These are phyloP conservation scores for Bos indicus DNA, from an alignment of 2,113 vertebrate species.

Conservation along the genomic window DNA sequence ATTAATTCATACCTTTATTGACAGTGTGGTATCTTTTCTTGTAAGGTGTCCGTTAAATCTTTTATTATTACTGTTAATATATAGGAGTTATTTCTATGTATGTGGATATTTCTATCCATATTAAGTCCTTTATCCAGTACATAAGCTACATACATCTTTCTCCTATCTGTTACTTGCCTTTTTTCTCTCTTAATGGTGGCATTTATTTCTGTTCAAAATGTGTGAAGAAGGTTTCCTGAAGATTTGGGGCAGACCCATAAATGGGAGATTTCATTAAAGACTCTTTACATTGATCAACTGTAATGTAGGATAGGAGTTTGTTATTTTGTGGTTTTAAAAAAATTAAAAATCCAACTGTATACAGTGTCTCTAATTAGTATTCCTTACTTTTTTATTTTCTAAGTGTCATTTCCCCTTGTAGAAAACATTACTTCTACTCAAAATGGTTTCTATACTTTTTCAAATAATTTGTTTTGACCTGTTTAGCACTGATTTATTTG, in stretches of 20 bases:
- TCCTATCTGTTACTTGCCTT: neutral
- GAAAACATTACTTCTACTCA: neutral
- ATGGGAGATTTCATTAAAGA: neutral
- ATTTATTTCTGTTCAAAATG: neutral
- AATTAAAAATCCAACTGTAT: neutral
- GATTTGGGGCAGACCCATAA: neutral
- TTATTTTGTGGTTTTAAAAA: neutral
- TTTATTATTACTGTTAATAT: neutral
- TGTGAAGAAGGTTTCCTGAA: neutral
- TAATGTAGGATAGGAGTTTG: neutral
- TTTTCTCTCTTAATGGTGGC: neutral
- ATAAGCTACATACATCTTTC: neutral
- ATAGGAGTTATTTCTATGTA: neutral
- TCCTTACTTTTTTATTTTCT: neutral
- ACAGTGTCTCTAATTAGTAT: neutral
- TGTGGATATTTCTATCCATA: neutral
- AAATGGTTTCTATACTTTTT: neutral
- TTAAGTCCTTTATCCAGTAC: neutral
- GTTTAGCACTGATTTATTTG: neutral
- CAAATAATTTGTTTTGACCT: neutral
- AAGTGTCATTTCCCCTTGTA: neutral
- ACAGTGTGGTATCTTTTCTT: neutral
- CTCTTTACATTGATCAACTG: neutral
- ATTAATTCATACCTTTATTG: neutral
- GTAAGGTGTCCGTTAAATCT: neutral